phyloP scores from a whole-genome alignment of 2,113 vertebrate species.

The Patagioenas fasciata region DNA sequence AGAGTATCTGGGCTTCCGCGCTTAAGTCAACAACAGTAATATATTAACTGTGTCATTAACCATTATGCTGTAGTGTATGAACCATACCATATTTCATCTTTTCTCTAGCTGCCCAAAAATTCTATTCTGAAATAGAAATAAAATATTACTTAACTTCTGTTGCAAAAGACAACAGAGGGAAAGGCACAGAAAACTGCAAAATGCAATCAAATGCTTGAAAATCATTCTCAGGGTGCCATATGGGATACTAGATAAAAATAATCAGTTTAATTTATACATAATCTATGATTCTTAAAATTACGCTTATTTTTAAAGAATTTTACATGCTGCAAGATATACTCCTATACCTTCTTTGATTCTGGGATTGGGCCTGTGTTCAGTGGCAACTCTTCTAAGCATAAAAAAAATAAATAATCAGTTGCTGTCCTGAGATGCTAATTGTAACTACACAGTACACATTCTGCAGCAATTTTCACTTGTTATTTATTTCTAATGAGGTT shows the following conservation, averaged over 20 bases:
- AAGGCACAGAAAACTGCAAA: neutral
- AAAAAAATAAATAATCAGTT: neutral
- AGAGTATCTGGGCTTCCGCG: neutral
- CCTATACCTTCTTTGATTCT: neutral
- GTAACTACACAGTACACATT: neutral
- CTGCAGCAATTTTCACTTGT: neutral
- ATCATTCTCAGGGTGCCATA: neutral
- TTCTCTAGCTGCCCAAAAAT: neutral
- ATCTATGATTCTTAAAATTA: neutral
- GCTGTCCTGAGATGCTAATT: neutral
- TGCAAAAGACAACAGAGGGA: neutral
- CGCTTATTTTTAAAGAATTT: neutral
- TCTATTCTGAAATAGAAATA: neutral
- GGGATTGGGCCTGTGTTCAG: neutral
- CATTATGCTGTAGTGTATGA: neutral
- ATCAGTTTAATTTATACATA: neutral
- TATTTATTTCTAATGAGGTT: neutral
- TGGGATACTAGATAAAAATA: neutral
- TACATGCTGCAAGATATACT: neutral
- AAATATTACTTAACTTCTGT: neutral
- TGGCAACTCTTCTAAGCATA: neutral
- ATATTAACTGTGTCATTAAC: neutral
- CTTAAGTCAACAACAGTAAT: constrained; percentile 17
- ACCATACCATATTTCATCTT: neutral
- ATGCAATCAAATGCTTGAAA: neutral